These are phyloP conservation scores for Pygathrix nemaeus DNA, from an alignment of 2,113 vertebrate species.

Conservation along the genomic window DNA sequence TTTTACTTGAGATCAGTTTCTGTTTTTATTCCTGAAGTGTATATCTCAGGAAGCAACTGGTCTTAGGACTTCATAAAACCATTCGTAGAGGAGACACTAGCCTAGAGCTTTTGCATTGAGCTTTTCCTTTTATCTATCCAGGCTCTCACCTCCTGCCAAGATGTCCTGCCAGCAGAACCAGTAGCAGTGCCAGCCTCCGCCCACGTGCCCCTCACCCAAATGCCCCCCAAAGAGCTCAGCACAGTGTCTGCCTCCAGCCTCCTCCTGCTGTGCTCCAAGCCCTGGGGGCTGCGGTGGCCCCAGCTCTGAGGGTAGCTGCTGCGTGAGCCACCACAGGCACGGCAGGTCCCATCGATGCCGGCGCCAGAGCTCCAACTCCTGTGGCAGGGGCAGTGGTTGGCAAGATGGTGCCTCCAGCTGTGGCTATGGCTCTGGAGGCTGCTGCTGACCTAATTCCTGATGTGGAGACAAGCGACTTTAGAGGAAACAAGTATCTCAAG, in stretches of 20 bases:
- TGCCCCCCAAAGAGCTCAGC: background rate
- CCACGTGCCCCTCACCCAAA: slow-evolving; percentile 34
- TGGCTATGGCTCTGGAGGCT: background rate
- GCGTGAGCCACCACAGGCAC: background rate
- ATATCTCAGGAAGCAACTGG: background rate
- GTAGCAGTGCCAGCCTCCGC: background rate
- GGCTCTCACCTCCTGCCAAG: background rate
- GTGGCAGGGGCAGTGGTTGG: background rate
- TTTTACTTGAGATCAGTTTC: background rate
- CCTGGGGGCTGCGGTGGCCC: background rate
- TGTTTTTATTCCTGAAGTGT: background rate
- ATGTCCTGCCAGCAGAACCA: slow-evolving; percentile 64
- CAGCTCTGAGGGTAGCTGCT: background rate
- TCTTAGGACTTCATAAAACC: background rate
- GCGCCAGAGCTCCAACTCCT: background rate
- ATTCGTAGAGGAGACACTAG: rapidly evolving
- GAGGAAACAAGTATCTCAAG: background rate
- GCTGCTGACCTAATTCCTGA: slow-evolving; percentile 33
- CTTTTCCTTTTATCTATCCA: background rate
- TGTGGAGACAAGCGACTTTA: background rate
- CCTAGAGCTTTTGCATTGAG: background rate
- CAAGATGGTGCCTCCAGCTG: background rate
- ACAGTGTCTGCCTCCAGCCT: background rate
- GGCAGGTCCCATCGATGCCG: background rate
- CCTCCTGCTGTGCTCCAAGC: background rate